These are phyloP conservation scores for Phyllostomus discolor DNA, from an alignment of 2,113 vertebrate species.

Conservation along the genomic window DNA sequence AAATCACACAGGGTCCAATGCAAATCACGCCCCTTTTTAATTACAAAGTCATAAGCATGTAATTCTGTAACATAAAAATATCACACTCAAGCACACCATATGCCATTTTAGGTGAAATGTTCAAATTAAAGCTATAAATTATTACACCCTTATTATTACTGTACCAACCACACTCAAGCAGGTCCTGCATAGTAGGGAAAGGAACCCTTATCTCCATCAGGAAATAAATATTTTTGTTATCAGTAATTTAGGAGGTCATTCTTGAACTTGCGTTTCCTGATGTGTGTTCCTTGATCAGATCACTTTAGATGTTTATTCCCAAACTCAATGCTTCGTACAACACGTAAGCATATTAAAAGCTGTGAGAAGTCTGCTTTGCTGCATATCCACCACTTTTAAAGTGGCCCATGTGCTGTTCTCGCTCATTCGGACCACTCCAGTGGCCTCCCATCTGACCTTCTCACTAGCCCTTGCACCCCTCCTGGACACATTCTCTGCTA, in stretches of 20 bases:
- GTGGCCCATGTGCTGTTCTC: neutral
- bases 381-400: neutral
- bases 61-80: no score
- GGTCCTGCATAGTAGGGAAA: neutral
- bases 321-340: neutral
- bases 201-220: neutral
- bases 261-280: neutral
- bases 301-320: neutral
- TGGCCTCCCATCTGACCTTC: neutral
- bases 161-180: no score
- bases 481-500: neutral
- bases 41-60: no score
- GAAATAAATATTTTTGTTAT: neutral
- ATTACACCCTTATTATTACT: no score
- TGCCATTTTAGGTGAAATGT: no score
- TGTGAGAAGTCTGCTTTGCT: neutral
- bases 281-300: neutral
- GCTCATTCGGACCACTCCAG: rapidly evolving
- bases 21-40: no score
- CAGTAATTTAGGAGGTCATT: neutral
- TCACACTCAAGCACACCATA: no score
- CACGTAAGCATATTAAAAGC: neutral
- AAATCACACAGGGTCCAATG: neutral
- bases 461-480: neutral
- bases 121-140: no score